Evolutionary conservation across 2,888 invertebrate species (phyloP), one percentile per base, ranked within the genome.

Genomic region (Eilema griseolum): DNA sequence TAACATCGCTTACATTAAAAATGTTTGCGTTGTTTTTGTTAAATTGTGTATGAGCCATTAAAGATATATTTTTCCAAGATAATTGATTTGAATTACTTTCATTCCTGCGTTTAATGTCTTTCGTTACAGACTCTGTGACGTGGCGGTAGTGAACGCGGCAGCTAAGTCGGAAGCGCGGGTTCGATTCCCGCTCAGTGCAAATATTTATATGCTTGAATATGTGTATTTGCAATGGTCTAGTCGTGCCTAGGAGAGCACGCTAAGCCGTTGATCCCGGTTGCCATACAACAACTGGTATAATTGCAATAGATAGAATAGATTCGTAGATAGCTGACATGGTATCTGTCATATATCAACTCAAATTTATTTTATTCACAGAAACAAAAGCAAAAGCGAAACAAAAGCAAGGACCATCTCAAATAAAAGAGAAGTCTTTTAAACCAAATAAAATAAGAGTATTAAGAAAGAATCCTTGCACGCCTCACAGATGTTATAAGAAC

Each of bases 381-480:
- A 10, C 1, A 46, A 4, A 41, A 26, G 10, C n/a, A 56, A 4
- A 0, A 31, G 0, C 4, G 28, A 37, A 28, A 46, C 28, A 5
- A 46, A 46, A 11, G 28, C n/a, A 28, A 20, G 26, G 16, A 1
- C 7, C 12, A 59, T 10, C 52, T 52, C 20, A 14, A 12, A 37
- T 5, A 66, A 46, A 46, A 28, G n/a, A 12, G 24, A 23, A 24
- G 26, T n/a, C 52, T 12, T 20, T 14, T 60, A 12, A 14, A 26
- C 12, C 10, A 26, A 66, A 41, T 28, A 8, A 20, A 57, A n/a
- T 8, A 24, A 57, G 23, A 57, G 14, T 2, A 41, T 12, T 60
- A 26, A 46, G 20, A 28, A 41, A n/a, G 11, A 67, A 67, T 33
- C 67, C 67, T 56, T 67, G 67, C n/a, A 26, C 1, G 24, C n/a